Conservation (phyloP, 2,113 vertebrate species). For the Pangasianodon gigas region DNA sequence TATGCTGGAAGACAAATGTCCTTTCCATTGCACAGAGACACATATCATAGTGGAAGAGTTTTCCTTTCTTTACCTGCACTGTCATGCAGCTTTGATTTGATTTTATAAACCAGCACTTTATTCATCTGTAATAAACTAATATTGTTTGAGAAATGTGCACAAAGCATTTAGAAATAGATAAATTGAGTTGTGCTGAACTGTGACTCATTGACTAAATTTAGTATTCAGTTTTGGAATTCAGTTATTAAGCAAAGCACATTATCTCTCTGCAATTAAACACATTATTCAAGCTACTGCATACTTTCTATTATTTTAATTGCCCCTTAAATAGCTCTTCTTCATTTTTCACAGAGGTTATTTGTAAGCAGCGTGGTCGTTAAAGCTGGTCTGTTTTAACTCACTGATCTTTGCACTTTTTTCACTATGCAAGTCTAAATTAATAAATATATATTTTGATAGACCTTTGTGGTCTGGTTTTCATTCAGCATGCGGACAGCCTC, state of each 20-base stretch:
- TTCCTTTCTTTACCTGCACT: not conserved
- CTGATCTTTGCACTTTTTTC: too few species aligned
- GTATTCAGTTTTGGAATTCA: not conserved
- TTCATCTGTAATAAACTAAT: not conserved
- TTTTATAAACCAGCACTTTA: not conserved
- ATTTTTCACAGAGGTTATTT: constrained; percentile 9
- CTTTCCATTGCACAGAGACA: constrained; percentile 7
- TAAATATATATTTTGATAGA: too few species aligned
- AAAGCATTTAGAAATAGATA: not conserved
- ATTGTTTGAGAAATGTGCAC: not conserved
- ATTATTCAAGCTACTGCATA: not conserved
- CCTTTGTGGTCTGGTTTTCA: too few species aligned
- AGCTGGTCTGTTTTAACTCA: not conserved
- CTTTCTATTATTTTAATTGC: not conserved
- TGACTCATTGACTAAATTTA: not conserved
- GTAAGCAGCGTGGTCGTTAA: not conserved
- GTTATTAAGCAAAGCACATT: constrained; percentile 5
- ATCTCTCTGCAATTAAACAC: not conserved
- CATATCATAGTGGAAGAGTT: not conserved
- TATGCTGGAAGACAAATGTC: constrained; percentile 12
- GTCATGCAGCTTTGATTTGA: not conserved
- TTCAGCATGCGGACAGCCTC: too few species aligned
- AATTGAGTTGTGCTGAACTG: not conserved
- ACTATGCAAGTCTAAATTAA: too few species aligned
- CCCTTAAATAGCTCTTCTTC: not conserved